Evolutionary conservation across 2,113 vertebrate genomes (phyloP).

Genomic region (Nesogale talazaci): DNA sequence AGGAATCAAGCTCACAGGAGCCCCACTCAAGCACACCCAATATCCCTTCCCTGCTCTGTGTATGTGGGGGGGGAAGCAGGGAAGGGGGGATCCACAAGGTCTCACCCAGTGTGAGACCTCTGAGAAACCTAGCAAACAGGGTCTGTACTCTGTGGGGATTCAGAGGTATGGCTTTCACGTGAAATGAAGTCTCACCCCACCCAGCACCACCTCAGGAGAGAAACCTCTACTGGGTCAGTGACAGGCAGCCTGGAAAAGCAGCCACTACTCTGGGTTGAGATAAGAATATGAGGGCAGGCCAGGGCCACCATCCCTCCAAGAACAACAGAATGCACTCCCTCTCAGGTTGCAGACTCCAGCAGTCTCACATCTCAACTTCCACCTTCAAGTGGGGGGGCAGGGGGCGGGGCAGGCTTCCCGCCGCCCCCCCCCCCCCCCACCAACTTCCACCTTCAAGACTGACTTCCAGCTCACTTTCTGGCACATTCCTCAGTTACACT

Average conservation of each 20-base stretch:
- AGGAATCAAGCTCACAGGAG: conserved; percentile 2
- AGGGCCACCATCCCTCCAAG: background rate
- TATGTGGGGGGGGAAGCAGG: too few species aligned
- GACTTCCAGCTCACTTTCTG: background rate
- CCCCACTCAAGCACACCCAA: background rate
- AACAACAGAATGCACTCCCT: background rate
- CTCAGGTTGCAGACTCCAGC: conserved; percentile 42
- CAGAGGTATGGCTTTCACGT: background rate
- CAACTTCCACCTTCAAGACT: conserved; percentile 26
- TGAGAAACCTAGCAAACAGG: conserved; percentile 5
- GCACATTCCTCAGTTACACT: background rate
- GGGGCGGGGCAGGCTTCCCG: too few species aligned
- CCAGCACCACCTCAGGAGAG: background rate
- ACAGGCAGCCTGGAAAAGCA: background rate
- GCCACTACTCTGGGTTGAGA: background rate
- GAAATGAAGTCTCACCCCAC: background rate
- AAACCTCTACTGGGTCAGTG: background rate
- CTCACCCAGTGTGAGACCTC: background rate
- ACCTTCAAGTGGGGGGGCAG: too few species aligned
- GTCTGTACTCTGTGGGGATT: background rate
- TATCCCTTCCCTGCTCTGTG: background rate
- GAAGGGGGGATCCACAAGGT: background rate
- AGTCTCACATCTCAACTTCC: conserved; percentile 28
- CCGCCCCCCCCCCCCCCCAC: too few species aligned
- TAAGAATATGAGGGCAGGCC: background rate